Percentiles rank a stretch among this genome's conserved stretches.
Evolutionary conservation across 2,888 invertebrate species (phyloP).

Genomic region (Pandemis corylana): DNA sequence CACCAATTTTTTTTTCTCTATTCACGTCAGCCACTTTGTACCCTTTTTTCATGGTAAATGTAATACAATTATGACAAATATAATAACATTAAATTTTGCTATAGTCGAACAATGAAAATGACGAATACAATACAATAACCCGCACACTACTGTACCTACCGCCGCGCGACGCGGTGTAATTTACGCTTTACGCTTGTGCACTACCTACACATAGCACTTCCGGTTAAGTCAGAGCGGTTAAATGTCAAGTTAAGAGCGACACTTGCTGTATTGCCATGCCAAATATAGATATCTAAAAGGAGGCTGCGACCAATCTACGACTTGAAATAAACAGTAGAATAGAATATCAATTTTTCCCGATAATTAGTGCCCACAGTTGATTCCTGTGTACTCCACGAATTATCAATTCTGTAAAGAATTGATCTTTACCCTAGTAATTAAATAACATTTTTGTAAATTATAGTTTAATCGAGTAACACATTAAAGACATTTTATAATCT

Average conservation of each 20-base stretch:
- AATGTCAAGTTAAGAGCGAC: not conserved
- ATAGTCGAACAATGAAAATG: slow-evolving; percentile 37
- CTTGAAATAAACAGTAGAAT: too few species aligned
- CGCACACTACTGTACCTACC: slow-evolving; percentile 1
- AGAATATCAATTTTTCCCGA: too few species aligned
- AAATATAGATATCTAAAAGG: not conserved
- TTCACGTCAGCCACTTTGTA: slow-evolving; percentile 90
- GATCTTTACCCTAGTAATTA: too few species aligned
- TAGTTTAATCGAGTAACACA: too few species aligned
- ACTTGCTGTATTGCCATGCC: not conserved
- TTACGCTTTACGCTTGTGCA: not conserved
- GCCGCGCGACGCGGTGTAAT: not conserved
- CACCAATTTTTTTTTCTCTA: slow-evolving; percentile 88
- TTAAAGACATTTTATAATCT: too few species aligned
- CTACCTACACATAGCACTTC: not conserved
- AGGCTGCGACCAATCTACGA: not conserved
- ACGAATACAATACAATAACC: slow-evolving; percentile 4
- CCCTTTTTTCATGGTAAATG: slow-evolving; percentile 84
- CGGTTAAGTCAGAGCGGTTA: not conserved
- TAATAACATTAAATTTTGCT: slow-evolving; percentile 6
- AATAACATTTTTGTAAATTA: too few species aligned
- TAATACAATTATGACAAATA: slow-evolving; percentile 29
- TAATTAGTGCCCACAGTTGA: too few species aligned
- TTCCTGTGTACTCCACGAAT: too few species aligned
- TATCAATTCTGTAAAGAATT: too few species aligned